Evolutionary conservation across 2,888 invertebrate genomes (phyloP).

Genomic region (Arge pagana): DNA sequence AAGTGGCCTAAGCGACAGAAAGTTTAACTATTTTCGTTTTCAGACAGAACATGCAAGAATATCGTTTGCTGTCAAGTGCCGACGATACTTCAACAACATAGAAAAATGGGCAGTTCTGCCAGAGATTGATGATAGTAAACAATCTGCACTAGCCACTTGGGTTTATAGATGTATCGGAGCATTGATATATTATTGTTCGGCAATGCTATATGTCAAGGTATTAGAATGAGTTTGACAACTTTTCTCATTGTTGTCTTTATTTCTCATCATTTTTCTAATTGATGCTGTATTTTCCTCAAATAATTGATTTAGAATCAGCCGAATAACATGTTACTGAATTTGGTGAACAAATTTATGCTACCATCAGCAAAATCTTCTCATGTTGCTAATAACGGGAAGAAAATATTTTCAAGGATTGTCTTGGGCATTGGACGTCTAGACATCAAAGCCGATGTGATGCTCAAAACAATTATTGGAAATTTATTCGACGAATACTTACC

Average conservation of each 20-base stretch:
- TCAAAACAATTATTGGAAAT: constrained; percentile 45
- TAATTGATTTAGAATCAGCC: constrained; percentile 45
- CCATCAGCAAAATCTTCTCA: constrained; percentile 43
- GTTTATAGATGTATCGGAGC: constrained; percentile 51
- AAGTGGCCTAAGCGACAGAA: neutral
- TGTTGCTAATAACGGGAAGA: constrained; percentile 42
- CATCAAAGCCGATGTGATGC: constrained; percentile 43
- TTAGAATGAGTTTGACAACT: constrained; percentile 5
- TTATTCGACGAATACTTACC: constrained; percentile 52
- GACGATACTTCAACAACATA: constrained; percentile 46
- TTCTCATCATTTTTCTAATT: neutral
- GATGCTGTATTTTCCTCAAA: neutral
- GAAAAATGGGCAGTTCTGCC: constrained; percentile 50
- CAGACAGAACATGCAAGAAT: constrained; percentile 38
- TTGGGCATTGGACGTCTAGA: constrained; percentile 48
- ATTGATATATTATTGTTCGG: constrained; percentile 46
- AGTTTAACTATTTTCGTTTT: neutral
- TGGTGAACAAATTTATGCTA: constrained; percentile 45
- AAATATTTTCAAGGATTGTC: constrained; percentile 51
- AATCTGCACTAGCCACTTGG: constrained; percentile 43
- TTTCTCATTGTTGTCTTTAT: neutral
- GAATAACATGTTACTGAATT: constrained; percentile 43
- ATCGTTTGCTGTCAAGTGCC: constrained; percentile 41
- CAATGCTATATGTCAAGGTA: constrained; percentile 48
- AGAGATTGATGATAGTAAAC: constrained; percentile 47